phyloP scores from a whole-genome alignment of 2,888 invertebrate species.

The Smittia sp. region DNA sequence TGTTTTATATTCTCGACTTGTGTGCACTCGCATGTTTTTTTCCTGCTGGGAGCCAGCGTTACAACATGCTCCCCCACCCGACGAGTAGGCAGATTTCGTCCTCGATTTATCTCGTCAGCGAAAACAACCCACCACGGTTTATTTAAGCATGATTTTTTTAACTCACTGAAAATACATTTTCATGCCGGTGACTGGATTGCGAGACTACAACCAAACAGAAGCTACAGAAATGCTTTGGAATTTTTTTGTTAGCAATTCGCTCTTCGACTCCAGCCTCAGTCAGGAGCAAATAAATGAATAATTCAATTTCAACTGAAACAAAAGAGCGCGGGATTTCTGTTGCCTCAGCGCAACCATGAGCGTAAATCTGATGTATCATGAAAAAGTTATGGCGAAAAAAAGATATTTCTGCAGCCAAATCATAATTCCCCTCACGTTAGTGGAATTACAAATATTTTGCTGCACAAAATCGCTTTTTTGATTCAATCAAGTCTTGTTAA shows the following conservation, averaged over 20 bases:
- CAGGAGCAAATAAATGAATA: conserved; percentile 9
- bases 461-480: conserved; percentile 23
- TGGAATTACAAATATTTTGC: background rate
- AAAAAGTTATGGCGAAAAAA: background rate
- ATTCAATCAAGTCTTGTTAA: conserved; percentile 12
- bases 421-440: background rate
- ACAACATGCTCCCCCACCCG: background rate
- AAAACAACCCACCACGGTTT: conserved; percentile 23
- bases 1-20: background rate
- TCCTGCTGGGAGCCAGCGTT: background rate
- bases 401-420: conserved; percentile 6
- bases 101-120: conserved; percentile 35
- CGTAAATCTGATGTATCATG: conserved; percentile 7
- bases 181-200: background rate
- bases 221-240: background rate
- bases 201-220: background rate
- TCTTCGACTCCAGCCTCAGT: background rate
- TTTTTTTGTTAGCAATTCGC: background rate
- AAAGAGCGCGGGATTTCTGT: background rate
- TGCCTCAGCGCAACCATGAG: background rate
- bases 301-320: conserved; percentile 10
- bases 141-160: conserved; percentile 35
- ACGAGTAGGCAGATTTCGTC: conserved; percentile 17
- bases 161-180: background rate
- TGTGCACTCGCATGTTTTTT: background rate